Evolutionary conservation across 2,113 vertebrate species (phyloP).

Genomic region (Motacilla alba): DNA sequence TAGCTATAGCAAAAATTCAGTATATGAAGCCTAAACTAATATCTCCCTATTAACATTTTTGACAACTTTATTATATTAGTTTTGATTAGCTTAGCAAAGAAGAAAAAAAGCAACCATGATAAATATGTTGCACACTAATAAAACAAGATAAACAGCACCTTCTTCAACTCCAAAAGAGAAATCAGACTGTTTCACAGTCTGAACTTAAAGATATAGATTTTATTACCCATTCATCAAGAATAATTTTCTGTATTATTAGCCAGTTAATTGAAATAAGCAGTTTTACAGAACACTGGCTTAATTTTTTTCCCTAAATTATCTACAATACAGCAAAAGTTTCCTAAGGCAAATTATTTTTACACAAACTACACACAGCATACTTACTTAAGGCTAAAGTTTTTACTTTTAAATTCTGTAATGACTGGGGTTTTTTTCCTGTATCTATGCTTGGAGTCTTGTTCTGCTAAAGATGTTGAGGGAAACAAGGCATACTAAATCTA

Average conservation of each 20-base stretch:
- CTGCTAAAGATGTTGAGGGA: background rate
- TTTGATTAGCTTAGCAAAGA: background rate
- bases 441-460: background rate
- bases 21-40: background rate
- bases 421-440: background rate
- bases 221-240: background rate
- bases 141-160: background rate
- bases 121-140: background rate
- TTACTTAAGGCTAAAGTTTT: background rate
- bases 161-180: background rate
- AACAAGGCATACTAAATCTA: background rate
- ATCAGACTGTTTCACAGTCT: background rate
- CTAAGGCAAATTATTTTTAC: background rate
- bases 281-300: background rate
- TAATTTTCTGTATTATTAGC: background rate
- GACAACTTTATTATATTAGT: background rate
- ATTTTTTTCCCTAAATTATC: background rate
- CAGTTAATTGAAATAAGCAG: background rate
- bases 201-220: background rate
- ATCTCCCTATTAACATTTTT: background rate
- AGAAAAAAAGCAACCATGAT: background rate
- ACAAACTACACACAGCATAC: background rate
- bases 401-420: background rate
- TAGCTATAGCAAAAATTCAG: background rate
- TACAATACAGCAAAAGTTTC: background rate